Evolutionary conservation across 1,140 invertebrate genomes (phyloP), one percentile per base, ranked within the genome.

Genomic region (Hylaeus anthracinus): DNA sequence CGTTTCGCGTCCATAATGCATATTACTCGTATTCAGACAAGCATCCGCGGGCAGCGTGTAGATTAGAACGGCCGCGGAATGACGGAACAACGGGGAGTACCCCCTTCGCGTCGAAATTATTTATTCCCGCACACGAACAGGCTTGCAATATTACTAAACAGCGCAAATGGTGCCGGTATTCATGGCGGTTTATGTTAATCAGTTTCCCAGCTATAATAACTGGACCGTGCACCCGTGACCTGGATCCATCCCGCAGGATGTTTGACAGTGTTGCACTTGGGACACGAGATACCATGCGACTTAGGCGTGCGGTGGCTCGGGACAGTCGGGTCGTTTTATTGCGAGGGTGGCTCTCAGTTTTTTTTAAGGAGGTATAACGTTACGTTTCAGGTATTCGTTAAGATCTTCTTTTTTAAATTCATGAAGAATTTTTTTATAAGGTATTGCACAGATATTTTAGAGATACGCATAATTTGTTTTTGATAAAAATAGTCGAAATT

Each of bases 161-260:
- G 14, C 55, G 65, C 63, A 65, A 67, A 45, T 41, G 14, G 1
- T 45, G 15, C 26, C 41, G 8, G n/a, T 26, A 37, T 45, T 45
- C 61, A 12, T 55, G 41, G 72, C 63, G 51, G 72, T 65, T 55
- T 75, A 48, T 75, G 63, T 75, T 75, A 75, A 75, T 75, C 72
- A 75, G 72, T 75, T 66, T 75, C 45, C 39, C 72, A 26, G 63
- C 63, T 43, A 65, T 2, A n/a, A 45, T 55, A 66, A 75, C 53
- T 56, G 51, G 72, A 64, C 72, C 60, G 48, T 55, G 61, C 9
- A 43, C 26, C 5, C 26, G 37, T 74, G 72, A 65, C 72, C 72
- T 6, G 5, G 48, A 65, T 74, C 8, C 61, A 8, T 2, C 1
- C 15, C 15, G 51, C 48, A 1, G 10, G 66, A 71, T 51, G 67